phyloP scores from a whole-genome alignment of 2,797 vertebrate species.

The Harpagifer antarcticus region DNA sequence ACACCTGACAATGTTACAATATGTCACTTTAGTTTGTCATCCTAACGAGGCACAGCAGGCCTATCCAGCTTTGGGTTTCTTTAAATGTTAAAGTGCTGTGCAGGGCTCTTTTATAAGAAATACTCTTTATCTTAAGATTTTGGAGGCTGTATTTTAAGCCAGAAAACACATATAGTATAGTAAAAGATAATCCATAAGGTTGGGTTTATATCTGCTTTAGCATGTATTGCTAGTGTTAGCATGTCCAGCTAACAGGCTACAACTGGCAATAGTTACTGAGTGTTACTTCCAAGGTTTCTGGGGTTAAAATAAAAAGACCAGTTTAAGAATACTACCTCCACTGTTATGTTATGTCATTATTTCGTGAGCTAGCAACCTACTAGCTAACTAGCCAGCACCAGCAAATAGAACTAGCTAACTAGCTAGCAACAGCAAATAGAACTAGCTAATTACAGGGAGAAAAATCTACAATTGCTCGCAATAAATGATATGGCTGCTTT shows the following conservation, averaged over 20 bases:
- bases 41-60: neutral
- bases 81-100: neutral
- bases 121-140: neutral
- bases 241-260: neutral
- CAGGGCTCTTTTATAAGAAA: neutral
- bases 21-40: neutral
- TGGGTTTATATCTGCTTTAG: neutral
- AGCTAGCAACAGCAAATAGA: neutral
- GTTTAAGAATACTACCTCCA: neutral
- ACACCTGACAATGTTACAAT: conserved; percentile 10
- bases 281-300: neutral
- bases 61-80: conserved; percentile 1
- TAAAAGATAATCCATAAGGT: neutral
- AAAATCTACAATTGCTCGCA: neutral
- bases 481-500: neutral
- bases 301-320: neutral
- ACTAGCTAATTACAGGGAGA: neutral
- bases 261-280: neutral
- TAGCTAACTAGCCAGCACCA: no score
- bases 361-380: neutral
- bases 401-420: no score
- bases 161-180: no score
- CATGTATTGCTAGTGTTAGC: neutral
- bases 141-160: neutral
- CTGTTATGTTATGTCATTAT: no score